Evolutionary conservation across 1,140 invertebrate genomes (phyloP).

Genomic region (Solen grandis): DNA sequence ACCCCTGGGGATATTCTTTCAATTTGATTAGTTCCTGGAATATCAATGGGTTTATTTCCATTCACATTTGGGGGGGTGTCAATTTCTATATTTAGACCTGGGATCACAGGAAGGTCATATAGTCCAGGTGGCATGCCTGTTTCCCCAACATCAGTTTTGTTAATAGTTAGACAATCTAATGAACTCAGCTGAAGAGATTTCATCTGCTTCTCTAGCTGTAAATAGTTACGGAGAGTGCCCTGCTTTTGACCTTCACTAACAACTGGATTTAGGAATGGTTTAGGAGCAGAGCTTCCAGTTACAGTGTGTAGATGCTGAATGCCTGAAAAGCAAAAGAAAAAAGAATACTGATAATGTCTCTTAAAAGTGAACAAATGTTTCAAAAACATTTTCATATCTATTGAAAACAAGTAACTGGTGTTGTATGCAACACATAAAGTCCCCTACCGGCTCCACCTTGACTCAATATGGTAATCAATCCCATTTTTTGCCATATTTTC

Average conservation of each 20-base stretch:
- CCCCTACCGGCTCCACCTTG: too few relatives aligned
- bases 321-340: too few relatives aligned
- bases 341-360: too few relatives aligned
- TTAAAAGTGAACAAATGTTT: too few relatives aligned
- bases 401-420: too few relatives aligned
- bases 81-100: neutral
- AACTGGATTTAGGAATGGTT: too few relatives aligned
- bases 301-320: neutral
- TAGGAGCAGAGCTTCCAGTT: neutral
- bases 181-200: neutral
- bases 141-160: neutral
- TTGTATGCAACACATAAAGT: too few relatives aligned
- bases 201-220: neutral
- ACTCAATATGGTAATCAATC: too few relatives aligned
- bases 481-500: too few relatives aligned
- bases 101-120: conserved; percentile 2
- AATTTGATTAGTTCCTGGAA: conserved; percentile 1
- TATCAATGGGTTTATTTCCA: neutral
- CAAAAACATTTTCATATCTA: too few relatives aligned
- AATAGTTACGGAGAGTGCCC: neutral
- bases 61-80: neutral
- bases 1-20: conserved; percentile 8
- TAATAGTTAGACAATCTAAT: neutral
- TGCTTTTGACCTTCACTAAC: neutral
- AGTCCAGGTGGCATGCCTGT: neutral